Percentiles rank a stretch among this genome's conserved stretches.
Evolutionary conservation across 2,888 invertebrate genomes (phyloP).

Genomic region (Troides helena): DNA sequence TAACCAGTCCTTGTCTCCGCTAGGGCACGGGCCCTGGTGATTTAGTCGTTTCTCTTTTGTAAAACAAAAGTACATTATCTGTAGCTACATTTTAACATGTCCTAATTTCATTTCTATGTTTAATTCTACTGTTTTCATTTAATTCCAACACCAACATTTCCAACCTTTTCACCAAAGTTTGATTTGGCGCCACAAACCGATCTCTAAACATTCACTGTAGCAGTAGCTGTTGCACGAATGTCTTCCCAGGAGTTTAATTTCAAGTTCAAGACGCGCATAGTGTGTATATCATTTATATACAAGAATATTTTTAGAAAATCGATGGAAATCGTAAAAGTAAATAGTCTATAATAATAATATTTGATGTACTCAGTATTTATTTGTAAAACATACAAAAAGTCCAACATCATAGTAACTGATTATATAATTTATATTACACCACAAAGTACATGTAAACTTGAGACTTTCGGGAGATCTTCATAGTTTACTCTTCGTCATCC

Average conservation of each 20-base stretch:
- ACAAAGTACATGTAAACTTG: neutral
- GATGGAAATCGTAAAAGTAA: slow-evolving; percentile 35
- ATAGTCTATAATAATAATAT: slow-evolving; percentile 43
- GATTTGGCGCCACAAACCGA: slow-evolving; percentile 92
- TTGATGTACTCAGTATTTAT: too few species aligned
- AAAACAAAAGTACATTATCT: too few species aligned
- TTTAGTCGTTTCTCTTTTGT: too few species aligned
- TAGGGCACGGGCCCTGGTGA: too few species aligned
- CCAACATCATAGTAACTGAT: too few species aligned
- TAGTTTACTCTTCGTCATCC: neutral
- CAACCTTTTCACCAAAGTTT: slow-evolving; percentile 95
- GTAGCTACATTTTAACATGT: slow-evolving; percentile 37
- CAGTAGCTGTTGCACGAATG: slow-evolving; percentile 74
- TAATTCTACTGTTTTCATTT: slow-evolving; percentile 39
- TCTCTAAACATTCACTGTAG: slow-evolving; percentile 85
- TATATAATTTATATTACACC: neutral
- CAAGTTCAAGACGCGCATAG: slow-evolving; percentile 58
- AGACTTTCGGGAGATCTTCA: too few species aligned
- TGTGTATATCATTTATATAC: too few species aligned
- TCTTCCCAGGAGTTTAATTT: slow-evolving; percentile 63
- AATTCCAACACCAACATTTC: slow-evolving; percentile 89
- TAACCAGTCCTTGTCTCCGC: too few species aligned
- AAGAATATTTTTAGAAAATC: too few species aligned
- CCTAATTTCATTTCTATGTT: slow-evolving; percentile 4
- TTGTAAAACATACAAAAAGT: too few species aligned